Conservation (phyloP, 2,888 invertebrate species). For the Teinopalpus imperialis region DNA sequence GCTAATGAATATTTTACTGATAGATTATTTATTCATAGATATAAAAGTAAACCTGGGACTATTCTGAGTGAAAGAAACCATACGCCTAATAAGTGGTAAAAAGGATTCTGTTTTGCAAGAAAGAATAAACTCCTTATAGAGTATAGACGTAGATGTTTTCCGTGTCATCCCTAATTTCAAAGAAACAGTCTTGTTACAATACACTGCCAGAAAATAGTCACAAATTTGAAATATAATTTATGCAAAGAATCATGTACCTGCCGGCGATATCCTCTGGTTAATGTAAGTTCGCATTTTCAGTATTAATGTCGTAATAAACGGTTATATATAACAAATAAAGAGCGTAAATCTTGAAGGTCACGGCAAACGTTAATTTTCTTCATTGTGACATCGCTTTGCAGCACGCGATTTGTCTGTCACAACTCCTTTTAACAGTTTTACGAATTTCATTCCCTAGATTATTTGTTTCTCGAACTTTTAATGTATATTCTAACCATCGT, state of each 20-base stretch:
- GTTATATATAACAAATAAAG: conserved; percentile 42
- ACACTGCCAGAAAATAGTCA: conserved; percentile 15
- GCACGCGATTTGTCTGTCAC: conserved; percentile 56
- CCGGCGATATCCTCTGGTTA: conserved; percentile 60
- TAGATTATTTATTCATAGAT: too few species aligned
- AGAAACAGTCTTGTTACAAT: neutral
- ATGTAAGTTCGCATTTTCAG: conserved; percentile 53
- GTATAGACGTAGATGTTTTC: too few species aligned
- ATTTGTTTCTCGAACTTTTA: neutral
- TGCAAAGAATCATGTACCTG: conserved; percentile 73
- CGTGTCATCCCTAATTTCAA: too few species aligned
- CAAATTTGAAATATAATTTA: conserved; percentile 57
- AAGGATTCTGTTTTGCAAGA: too few species aligned
- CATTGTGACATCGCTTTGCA: conserved; percentile 51
- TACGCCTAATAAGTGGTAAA: too few species aligned
- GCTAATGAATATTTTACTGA: too few species aligned
- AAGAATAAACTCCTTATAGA: too few species aligned
- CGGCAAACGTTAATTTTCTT: conserved; percentile 65
- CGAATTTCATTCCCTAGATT: conserved; percentile 30
- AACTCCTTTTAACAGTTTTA: conserved; percentile 39
- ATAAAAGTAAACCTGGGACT: too few species aligned
- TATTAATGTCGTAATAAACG: conserved; percentile 60
- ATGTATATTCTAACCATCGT: too few species aligned
- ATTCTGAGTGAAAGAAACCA: too few species aligned
- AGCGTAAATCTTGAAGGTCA: conserved; percentile 49